phyloP scores from a whole-genome alignment of 2,888 invertebrate species.

The Zonitis immaculata region DNA sequence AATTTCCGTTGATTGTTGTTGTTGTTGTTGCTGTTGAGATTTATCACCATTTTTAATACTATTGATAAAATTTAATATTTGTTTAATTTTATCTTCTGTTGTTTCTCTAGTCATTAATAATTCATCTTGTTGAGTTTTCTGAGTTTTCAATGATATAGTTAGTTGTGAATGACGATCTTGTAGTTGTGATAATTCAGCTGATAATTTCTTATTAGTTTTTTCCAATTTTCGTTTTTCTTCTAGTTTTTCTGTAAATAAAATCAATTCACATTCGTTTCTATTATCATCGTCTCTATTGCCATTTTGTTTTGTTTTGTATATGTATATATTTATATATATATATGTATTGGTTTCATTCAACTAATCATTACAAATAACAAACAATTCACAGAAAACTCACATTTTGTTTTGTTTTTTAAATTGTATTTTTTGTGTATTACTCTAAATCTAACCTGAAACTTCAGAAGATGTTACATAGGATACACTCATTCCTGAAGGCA shows the following conservation, averaged over 20 bases:
- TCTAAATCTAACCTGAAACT: constrained; percentile 39
- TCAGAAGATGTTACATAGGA: constrained; percentile 38
- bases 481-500: constrained; percentile 43
- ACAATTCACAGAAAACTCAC: constrained; percentile 8
- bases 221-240: constrained; percentile 43
- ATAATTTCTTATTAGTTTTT: constrained; percentile 43
- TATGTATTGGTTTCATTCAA: neutral
- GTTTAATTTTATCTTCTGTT: constrained; percentile 45
- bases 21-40: neutral
- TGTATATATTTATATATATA: no score
- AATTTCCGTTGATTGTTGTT: neutral
- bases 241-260: constrained; percentile 44
- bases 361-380: neutral
- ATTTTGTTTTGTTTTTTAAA: neutral
- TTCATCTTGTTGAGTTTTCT: constrained; percentile 42
- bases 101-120: constrained; percentile 38
- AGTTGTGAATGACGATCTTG: constrained; percentile 48
- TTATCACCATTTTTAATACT: constrained; percentile 30
- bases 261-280: neutral
- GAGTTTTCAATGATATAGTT: constrained; percentile 44
- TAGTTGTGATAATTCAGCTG: constrained; percentile 44
- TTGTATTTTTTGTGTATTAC: neutral
- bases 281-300: neutral
- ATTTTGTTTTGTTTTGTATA: constrained; percentile 5
- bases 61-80: constrained; percentile 42